Evolutionary conservation across 2,888 invertebrate species (phyloP), one percentile per base, ranked within the genome.

Genomic region (Glomeris marginata): DNA sequence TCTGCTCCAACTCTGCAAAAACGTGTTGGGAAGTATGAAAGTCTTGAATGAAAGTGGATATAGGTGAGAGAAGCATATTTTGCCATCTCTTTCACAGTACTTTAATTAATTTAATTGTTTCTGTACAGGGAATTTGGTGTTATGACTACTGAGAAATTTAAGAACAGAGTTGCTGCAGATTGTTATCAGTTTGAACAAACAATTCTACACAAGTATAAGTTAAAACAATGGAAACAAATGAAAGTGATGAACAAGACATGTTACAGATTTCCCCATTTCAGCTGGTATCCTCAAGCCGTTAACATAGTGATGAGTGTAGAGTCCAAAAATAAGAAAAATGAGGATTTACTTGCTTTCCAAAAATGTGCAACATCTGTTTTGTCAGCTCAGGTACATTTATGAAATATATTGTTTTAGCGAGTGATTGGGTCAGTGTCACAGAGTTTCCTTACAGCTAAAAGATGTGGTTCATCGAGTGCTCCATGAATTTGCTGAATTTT

Each of bases 341-440:
- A 47, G 20, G 16, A 47, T 2, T 16, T n/a, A n/a, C n/a, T 6
- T 11, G 20, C 47, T 8, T 47, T 21, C 21, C 40, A 47, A 16
- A 47, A 47, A 28, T 47, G 47, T 47, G 47, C 40, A 10, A 47
- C 47, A 20, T 47, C 47, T n/a, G 40, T 47, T 20, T 28, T 47
- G 21, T 47, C 47, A n/a, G 47, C 47, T 40, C 47, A 45, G 21
- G 46, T 45, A 15, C 2, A 38, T 38, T 5, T 28, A 28, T 28
- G 28, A 28, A 28, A 28, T 28, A n/a, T n/a, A n/a, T n/a, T n/a
- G n/a, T n/a, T n/a, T n/a, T n/a, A n/a, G n/a, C n/a, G n/a, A n/a
- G n/a, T n/a, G n/a, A n/a, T n/a, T n/a, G n/a, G n/a, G n/a, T n/a
- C n/a, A n/a, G n/a, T n/a, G n/a, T n/a, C n/a, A n/a, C n/a, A n/a